Percentiles rank a stretch among this genome's conserved stretches.
phyloP scores from a whole-genome alignment of 2,113 vertebrate species.

The chimpanzee (Pan troglodytes) region NHGRI_mPanTro3-v2.1_pri NC_072403.2:147044001-147044500 shows the following conservation, averaged over 20 bases:
- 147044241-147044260: conserved; percentile 37
- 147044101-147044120: not conserved
- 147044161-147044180: conserved; percentile 34
- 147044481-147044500: not conserved
- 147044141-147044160: conserved; percentile 26
- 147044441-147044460: not conserved
- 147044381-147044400: not conserved
- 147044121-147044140: not conserved
- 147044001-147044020: not conserved
- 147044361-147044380: not conserved
- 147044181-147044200: conserved; percentile 46
- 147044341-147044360: not conserved
- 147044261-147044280: not conserved
- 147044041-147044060: not conserved
- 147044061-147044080: not conserved
- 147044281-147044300: not conserved
- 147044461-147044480: not conserved
- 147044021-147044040: not conserved
- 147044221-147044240: conserved; percentile 28
- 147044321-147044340: not conserved
- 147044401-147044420: not conserved
- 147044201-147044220: conserved; percentile 35
- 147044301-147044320: not conserved
- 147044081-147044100: not conserved
- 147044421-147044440: not conserved